Percentiles rank a stretch among this genome's conserved stretches.
phyloP scores from a whole-genome alignment of 2,888 invertebrate species.

The Sepiola atlantica region DNA sequence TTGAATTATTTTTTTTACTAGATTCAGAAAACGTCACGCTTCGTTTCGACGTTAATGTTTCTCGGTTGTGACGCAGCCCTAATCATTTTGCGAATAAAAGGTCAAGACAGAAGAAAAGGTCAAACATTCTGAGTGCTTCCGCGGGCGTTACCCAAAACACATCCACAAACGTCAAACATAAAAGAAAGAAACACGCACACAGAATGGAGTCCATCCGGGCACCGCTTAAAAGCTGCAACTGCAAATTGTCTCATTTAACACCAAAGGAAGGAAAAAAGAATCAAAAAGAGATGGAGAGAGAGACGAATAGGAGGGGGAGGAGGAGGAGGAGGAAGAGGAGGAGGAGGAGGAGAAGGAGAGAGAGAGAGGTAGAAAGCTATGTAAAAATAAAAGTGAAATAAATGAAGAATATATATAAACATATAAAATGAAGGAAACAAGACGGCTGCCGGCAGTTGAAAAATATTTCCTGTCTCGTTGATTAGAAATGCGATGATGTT shows the following conservation, averaged over 20 bases:
- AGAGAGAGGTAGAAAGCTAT: too few relatives aligned
- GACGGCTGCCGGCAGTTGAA: neutral
- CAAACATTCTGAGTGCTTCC: neutral
- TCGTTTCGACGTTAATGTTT: neutral
- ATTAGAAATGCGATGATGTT: neutral
- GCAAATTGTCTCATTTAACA: slow-evolving; percentile 32
- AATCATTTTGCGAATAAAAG: slow-evolving; percentile 18
- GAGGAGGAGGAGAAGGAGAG: neutral
- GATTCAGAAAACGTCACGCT: neutral
- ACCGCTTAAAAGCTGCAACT: neutral
- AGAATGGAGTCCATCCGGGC: slow-evolving; percentile 3
- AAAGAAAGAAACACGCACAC: neutral
- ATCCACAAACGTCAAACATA: neutral
- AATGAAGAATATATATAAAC: neutral
- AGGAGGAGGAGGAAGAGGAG: neutral
- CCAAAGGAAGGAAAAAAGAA: neutral
- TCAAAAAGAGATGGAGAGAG: neutral
- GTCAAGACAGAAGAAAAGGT: neutral
- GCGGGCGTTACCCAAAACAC: slow-evolving; percentile 24
- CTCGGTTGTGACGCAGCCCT: neutral
- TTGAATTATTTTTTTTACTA: neutral
- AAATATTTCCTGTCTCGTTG: neutral
- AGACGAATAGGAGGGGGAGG: neutral
- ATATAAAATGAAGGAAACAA: neutral
- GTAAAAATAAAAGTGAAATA: neutral